Evolutionary conservation across 1,140 invertebrate species (phyloP).

Genomic region (Oreohelix idahoensis): DNA sequence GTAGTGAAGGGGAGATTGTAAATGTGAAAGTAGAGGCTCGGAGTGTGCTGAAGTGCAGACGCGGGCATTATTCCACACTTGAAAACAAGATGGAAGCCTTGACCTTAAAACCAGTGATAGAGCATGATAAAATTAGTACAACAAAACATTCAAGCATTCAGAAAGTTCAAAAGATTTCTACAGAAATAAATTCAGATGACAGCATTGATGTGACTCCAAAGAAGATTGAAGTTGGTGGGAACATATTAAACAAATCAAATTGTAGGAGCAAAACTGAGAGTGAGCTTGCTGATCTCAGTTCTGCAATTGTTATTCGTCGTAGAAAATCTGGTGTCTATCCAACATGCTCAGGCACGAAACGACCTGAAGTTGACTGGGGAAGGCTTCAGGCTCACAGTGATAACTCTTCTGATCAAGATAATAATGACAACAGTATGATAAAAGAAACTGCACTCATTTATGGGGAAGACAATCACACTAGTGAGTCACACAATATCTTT

Average conservation of each 20-base stretch:
- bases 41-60: background rate
- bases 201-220: background rate
- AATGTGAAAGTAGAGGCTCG: background rate
- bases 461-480: background rate
- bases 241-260: background rate
- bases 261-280: background rate
- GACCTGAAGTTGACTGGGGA: slow-evolving; percentile 12
- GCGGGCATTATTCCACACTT: background rate
- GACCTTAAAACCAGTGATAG: background rate
- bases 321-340: background rate
- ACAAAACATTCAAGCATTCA: background rate
- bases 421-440: background rate
- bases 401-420: background rate
- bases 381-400: background rate
- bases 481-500: background rate
- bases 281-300: background rate
- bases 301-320: slow-evolving; percentile 20
- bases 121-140: background rate
- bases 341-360: background rate
- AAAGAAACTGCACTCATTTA: background rate
- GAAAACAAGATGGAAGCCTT: background rate
- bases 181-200: background rate
- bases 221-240: background rate
- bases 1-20: background rate
- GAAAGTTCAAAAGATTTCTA: background rate